These are phyloP conservation scores for Pseudoips prasinana DNA, from an alignment of 2,888 invertebrate genomes.

Conservation along the genomic window DNA sequence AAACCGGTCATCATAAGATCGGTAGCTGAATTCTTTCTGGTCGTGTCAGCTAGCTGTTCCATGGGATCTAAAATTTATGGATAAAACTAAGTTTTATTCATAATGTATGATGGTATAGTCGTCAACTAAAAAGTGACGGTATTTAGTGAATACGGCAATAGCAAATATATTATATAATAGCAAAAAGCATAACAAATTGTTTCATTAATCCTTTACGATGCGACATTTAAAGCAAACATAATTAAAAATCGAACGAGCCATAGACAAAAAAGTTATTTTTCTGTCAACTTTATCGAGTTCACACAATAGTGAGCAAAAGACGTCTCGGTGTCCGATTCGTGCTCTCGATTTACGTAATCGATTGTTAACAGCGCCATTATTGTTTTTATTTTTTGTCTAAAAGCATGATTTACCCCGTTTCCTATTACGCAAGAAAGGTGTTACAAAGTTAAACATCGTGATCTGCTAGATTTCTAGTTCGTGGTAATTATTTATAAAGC, in stretches of 20 bases:
- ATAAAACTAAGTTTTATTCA: too few relatives aligned
- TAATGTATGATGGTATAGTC: too few relatives aligned
- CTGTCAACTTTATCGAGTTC: constrained; percentile 13
- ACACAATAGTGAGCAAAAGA: constrained; percentile 27
- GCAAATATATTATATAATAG: too few relatives aligned
- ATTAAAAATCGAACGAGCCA: neutral
- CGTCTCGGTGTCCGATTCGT: constrained; percentile 40
- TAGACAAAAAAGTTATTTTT: neutral
- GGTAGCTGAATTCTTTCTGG: too few relatives aligned
- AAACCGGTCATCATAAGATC: too few relatives aligned
- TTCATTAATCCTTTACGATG: too few relatives aligned
- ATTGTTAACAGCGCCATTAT: constrained; percentile 40
- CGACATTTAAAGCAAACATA: neutral
- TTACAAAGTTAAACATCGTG: constrained; percentile 26
- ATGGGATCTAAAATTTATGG: too few relatives aligned
- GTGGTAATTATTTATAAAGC: constrained; percentile 26
- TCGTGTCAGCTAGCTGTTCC: too few relatives aligned
- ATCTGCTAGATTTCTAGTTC: constrained; percentile 19
- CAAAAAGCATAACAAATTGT: too few relatives aligned
- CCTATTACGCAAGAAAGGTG: constrained; percentile 39
- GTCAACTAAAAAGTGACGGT: too few relatives aligned
- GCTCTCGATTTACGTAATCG: constrained; percentile 55
- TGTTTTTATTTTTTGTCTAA: constrained; percentile 44
- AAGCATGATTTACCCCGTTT: constrained; percentile 43
- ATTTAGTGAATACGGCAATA: too few relatives aligned